Evolutionary conservation across 2,797 vertebrate genomes (phyloP).

Genomic region (Chromis chromis): DNA sequence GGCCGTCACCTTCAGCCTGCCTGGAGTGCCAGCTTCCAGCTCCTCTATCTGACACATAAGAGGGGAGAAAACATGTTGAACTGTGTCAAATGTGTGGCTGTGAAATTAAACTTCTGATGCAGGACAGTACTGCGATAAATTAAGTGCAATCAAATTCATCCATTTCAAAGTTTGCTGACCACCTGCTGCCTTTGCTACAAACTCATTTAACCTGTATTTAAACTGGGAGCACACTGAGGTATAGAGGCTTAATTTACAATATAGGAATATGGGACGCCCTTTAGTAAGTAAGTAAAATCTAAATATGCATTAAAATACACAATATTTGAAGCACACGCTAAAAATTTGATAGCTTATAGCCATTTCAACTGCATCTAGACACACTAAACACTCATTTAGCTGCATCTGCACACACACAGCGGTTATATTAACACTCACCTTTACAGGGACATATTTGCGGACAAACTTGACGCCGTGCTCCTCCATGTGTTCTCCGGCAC

Average conservation of each 20-base stretch:
- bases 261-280: too few species aligned
- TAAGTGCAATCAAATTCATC: neutral
- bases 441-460: constrained; percentile 88
- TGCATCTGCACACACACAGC: neutral
- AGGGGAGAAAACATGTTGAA: neutral
- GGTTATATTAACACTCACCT: constrained; percentile 77
- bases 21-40: constrained; percentile 92
- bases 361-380: neutral
- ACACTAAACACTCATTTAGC: neutral
- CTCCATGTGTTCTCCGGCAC: constrained; percentile 92
- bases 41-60: constrained; percentile 87
- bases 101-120: neutral
- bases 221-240: too few species aligned
- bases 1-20: constrained; percentile 91
- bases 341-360: too few species aligned
- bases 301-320: too few species aligned
- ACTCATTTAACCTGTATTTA: too few species aligned
- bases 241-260: too few species aligned
- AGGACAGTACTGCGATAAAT: neutral
- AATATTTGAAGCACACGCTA: too few species aligned
- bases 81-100: neutral
- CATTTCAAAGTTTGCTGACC: constrained; percentile 18
- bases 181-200: neutral
- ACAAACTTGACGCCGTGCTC: constrained; percentile 92
- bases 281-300: too few species aligned